Base-by-base conservation (phyloP, 1,140 invertebrate species). In the Drosophila willistoni region DNA sequence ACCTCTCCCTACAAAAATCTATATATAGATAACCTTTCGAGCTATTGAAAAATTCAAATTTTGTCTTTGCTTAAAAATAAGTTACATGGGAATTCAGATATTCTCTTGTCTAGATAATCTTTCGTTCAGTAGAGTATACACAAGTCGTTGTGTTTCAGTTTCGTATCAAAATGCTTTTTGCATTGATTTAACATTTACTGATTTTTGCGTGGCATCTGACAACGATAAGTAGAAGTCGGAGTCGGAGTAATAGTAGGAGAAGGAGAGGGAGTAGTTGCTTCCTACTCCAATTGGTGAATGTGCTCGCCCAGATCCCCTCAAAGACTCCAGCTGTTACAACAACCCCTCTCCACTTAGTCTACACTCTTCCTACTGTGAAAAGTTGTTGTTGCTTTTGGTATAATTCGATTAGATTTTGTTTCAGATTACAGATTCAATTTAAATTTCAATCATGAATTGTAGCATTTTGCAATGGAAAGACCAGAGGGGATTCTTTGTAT, bases 381-480 rank as follows among this genome's bases (percentile, higher is more conserved):
- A 29, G 29, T 29, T 19, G 41, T 47, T 44, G 6, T 56, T 73
- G 70, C 73, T 79, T 69, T 79, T 79, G 77, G 70, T 79, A 79
- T 79, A 79, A 79, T 79, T 79, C 77, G 76, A 79, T 79, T 79
- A 78, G 77, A 79, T 79, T 79, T 79, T 79, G 77, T 79, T 79
- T 79, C 77, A 79, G 77, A 79, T 79, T 79, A 79, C 77, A 79
- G 77, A 79, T 79, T 79, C 77, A 79, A 79, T 79, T 79, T 79
- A 79, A 79, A 79, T 79, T 79, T 79, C 77, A 79, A 79, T 79
- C 77, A 79, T 79, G 76, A 79, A 79, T 79, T 79, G 77, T 79
- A 79, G 77, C 76, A 79, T 79, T 79, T 79, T 69, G 76, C 75
- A 67, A 47, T 78, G 64, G 47, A 68, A 77, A 36, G 75, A 77